Conservation (phyloP, 2,888 invertebrate genomes). For the Drosophila nr. fundita region DNA sequence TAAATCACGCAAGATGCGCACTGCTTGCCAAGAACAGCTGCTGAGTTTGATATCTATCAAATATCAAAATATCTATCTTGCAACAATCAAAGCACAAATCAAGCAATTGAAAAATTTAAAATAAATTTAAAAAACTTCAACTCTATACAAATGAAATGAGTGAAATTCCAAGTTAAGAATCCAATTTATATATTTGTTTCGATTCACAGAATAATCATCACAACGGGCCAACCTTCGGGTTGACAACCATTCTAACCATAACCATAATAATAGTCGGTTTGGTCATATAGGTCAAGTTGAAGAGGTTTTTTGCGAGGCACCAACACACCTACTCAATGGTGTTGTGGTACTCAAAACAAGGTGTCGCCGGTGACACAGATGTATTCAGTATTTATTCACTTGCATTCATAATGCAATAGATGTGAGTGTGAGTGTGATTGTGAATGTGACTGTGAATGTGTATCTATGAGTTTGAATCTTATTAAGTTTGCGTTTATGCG, state of each 20-base stretch:
- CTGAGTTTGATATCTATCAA: not conserved
- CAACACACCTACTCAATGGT: not conserved
- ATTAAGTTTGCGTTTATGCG: conserved; percentile 25
- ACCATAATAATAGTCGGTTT: no score
- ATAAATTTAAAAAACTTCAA: not conserved
- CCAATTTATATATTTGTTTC: not conserved
- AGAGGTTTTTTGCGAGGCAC: not conserved
- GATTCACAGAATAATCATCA: not conserved
- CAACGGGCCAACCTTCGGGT: no score
- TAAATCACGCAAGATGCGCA: conserved; percentile 5
- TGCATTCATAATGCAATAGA: conserved; percentile 28
- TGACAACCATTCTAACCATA: no score
- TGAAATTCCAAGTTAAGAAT: not conserved
- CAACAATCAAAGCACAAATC: no score
- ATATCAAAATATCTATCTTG: no score
- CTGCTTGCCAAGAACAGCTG: not conserved
- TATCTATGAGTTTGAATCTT: conserved; percentile 20
- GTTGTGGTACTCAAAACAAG: not conserved
- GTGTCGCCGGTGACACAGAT: not conserved
- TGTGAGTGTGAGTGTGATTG: conserved; percentile 1
- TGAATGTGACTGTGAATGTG: conserved; percentile 14
- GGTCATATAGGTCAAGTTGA: not conserved
- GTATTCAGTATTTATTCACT: not conserved
- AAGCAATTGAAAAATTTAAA: no score
- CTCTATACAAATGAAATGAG: not conserved